phyloP scores from a whole-genome alignment of 2,113 vertebrate species.

The Callithrix jacchus region DNA sequence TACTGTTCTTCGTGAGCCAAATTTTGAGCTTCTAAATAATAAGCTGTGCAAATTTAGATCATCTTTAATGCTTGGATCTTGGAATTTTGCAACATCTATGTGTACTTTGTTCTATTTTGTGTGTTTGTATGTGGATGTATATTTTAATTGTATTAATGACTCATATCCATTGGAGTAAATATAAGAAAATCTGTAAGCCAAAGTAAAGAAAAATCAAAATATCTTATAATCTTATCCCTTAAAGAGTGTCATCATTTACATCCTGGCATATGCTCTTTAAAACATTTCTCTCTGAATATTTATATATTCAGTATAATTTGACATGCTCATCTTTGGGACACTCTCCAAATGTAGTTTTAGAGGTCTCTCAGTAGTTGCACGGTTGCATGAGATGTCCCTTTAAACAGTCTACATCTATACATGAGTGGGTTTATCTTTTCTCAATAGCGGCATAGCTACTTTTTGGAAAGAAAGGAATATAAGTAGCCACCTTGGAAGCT shows the following conservation, averaged over 20 bases:
- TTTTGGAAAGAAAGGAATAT: constrained; percentile 16
- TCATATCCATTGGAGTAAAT: not conserved
- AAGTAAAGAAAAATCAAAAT: constrained; percentile 26
- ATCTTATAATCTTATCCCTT: not conserved
- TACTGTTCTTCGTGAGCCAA: not conserved
- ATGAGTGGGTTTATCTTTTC: not conserved
- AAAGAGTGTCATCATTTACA: not conserved
- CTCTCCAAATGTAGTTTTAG: constrained; percentile 1
- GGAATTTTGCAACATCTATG: not conserved
- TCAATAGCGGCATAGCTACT: not conserved
- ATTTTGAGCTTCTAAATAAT: constrained; percentile 30
- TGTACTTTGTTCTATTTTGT: not conserved
- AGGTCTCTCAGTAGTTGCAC: not conserved
- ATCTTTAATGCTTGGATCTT: constrained; percentile 17
- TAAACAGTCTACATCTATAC: not conserved
- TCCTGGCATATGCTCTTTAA: not conserved
- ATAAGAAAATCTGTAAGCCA: constrained; percentile 28
- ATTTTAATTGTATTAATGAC: constrained; percentile 11
- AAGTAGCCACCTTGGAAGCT: not conserved
- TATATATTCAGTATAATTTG: not conserved
- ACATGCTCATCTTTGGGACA: not conserved
- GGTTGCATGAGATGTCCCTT: not conserved
- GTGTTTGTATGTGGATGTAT: not conserved
- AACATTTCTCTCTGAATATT: not conserved
- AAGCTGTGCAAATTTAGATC: not conserved